These are phyloP conservation scores for Drosophila bipectinata DNA, from an alignment of 1,140 invertebrate genomes.

Conservation along the genomic window DNA sequence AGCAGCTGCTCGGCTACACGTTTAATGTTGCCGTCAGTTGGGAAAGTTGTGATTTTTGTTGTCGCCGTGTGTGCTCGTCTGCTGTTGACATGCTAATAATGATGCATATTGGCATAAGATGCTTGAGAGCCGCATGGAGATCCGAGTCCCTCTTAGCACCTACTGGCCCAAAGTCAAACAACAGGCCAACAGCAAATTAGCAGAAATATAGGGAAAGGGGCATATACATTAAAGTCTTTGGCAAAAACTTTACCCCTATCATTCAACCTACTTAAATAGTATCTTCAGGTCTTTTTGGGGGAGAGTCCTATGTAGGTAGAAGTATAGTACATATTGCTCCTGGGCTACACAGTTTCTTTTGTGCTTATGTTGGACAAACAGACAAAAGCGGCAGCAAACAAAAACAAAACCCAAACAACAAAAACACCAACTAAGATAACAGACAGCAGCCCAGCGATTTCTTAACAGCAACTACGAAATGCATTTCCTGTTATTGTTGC, in stretches of 20 bases:
- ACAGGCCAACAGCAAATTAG: constrained; percentile 60
- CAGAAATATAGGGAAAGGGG: constrained; percentile 34
- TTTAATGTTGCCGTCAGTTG: constrained; percentile 69
- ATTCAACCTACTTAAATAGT: no score
- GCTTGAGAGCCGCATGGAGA: constrained; percentile 42
- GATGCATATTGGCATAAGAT: constrained; percentile 71
- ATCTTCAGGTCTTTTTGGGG: not conserved
- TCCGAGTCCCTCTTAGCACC: constrained; percentile 64
- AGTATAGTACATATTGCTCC: constrained; percentile 3
- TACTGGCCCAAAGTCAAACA: constrained; percentile 62
- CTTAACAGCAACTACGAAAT: constrained; percentile 71
- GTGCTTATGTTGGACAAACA: constrained; percentile 71
- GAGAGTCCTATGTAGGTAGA: constrained; percentile 1
- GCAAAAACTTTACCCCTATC: no score
- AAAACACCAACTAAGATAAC: constrained; percentile 64
- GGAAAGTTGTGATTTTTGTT: constrained; percentile 78
- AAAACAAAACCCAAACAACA: constrained; percentile 58
- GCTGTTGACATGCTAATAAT: constrained; percentile 77
- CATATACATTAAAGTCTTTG: no score
- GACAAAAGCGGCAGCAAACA: constrained; percentile 49
- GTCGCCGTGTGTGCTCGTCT: constrained; percentile 32
- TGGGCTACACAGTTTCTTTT: constrained; percentile 62
- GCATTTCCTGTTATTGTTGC: constrained; percentile 78
- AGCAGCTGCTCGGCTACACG: constrained; percentile 48
- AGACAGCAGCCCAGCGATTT: constrained; percentile 62